Percentiles rank a stretch among this genome's conserved stretches.
Conservation (phyloP, 1,140 invertebrate species). For the Zaprionus davidi region DNA sequence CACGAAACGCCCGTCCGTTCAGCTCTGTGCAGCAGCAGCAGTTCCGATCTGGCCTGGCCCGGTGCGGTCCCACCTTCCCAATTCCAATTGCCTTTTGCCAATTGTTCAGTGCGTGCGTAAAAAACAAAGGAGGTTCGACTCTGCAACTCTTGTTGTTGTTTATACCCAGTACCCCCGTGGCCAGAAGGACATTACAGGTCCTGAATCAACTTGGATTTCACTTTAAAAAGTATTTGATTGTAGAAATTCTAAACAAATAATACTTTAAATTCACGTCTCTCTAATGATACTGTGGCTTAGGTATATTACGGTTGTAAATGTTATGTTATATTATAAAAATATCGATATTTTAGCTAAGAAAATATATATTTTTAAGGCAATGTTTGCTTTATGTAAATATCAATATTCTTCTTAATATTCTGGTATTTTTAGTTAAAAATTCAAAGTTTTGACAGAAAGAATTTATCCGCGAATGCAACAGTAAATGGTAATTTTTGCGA, state of each 20-base stretch:
- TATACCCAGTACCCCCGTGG: neutral
- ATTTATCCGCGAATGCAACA: too few relatives aligned
- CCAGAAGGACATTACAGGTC: neutral
- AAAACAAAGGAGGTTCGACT: conserved; percentile 21
- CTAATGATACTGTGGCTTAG: too few relatives aligned
- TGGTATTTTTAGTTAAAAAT: too few relatives aligned
- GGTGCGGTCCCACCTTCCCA: conserved; percentile 32
- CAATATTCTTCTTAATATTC: too few relatives aligned
- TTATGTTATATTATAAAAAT: too few relatives aligned
- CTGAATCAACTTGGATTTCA: neutral
- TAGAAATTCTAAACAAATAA: neutral
- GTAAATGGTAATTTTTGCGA: too few relatives aligned
- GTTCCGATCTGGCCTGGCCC: conserved; percentile 12
- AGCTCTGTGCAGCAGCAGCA: neutral
- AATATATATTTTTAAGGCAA: too few relatives aligned
- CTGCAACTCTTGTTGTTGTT: conserved; percentile 6
- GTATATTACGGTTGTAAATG: too few relatives aligned
- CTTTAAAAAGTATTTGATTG: neutral
- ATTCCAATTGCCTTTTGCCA: conserved; percentile 43
- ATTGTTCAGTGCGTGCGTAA: conserved; percentile 18
- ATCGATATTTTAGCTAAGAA: too few relatives aligned
- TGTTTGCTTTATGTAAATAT: too few relatives aligned
- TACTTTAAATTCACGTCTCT: neutral
- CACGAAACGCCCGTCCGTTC: conserved; percentile 54
- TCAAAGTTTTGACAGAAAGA: too few relatives aligned